Base-by-base conservation (phyloP, 30 jellyfish, hydroid and myxozoan species). In the Aurelia aurita region DNA sequence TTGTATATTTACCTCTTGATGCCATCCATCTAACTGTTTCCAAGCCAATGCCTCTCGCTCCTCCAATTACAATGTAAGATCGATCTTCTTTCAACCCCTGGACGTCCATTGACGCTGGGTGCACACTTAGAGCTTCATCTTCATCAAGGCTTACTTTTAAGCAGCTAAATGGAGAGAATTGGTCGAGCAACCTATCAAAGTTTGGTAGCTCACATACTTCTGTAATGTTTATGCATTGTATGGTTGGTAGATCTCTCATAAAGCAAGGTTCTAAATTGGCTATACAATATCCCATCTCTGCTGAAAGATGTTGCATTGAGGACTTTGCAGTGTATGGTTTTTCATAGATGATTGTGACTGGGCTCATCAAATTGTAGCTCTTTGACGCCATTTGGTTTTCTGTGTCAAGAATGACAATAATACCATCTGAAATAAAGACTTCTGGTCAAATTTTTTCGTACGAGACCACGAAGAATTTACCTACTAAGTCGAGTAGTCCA, bases 11-110 rank as follows among this genome's bases (percentile, higher is more conserved):
- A 60, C 88, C 92, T 58, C 86, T 82, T 1, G 58, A 27, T 49
- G 71, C 85, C 92, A 82, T 82, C 92, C 92, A 82, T 70, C 35
- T 35, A 2, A 82, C 92, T 2, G 92, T 82, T 12, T 68, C 34
- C 20, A 82, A 29, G 13, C 92, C 92, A 26, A 82, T 69, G 14
- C 92, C 92, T 49, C 58, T 54, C 8, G 86, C n/a, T 14, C 91
- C 91, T 3, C 91, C 91, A 25, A 68, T 85, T 27, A 82, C 91
- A 49, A 82, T 57, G 55, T 82, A 82, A 12, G 91, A n/a, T 43
- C 86, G 74, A 49, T 82, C 81, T 26, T 82, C 84, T 69, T 67
- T 66, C 22, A 82, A 35, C 13, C 85, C 91, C 45, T 81, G 91
- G 28, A 43, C 35, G 44, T 81, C 91, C 21, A 82, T 15, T 46